These are phyloP conservation scores for Peucedramus taeniatus DNA, from an alignment of 2,113 vertebrate species.

Conservation along the genomic window DNA sequence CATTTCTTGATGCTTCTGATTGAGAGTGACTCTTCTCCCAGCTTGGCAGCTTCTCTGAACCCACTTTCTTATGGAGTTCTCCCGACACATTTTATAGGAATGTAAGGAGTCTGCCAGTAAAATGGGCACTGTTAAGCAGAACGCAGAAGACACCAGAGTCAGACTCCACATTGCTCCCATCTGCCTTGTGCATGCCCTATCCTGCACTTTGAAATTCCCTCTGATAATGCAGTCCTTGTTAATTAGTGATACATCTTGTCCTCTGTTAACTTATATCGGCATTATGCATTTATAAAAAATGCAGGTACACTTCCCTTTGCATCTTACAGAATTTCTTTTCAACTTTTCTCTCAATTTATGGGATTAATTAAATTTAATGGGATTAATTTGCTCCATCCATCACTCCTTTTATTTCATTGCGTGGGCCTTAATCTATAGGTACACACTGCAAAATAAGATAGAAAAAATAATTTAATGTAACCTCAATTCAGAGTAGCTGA, in stretches of 20 bases:
- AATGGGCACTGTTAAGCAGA: neutral
- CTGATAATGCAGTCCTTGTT: neutral
- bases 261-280: neutral
- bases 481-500: neutral
- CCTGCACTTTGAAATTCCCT: neutral
- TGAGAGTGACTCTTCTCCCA: neutral
- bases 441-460: neutral
- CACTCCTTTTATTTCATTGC: neutral
- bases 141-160: neutral
- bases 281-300: neutral
- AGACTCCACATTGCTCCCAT: neutral
- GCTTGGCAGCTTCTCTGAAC: neutral
- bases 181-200: neutral
- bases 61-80: neutral
- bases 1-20: neutral
- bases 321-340: neutral
- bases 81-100: rapidly evolving
- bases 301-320: neutral
- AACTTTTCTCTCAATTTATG: slow-evolving; percentile 3
- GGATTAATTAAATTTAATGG: slow-evolving; percentile 34
- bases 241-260: neutral
- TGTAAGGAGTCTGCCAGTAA: rapidly evolving
- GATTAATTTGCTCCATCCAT: slow-evolving; percentile 24
- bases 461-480: neutral
- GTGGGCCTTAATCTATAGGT: neutral